Evolutionary conservation across 2,888 invertebrate genomes (phyloP), one percentile per base, ranked within the genome.

Genomic region (Theodoxus fluviatilis): DNA sequence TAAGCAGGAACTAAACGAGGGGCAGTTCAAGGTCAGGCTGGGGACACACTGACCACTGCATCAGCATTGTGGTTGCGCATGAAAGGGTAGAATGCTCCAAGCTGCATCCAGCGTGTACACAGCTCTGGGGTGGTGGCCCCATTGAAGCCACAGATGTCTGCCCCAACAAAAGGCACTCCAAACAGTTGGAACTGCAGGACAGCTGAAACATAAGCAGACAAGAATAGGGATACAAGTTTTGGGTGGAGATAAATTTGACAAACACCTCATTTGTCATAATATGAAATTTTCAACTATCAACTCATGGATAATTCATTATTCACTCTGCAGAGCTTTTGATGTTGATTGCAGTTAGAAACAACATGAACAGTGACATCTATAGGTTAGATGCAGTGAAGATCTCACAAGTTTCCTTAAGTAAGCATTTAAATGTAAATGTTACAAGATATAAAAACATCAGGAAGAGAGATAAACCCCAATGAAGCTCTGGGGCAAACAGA

Each of bases 131-230:
- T 85, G 3, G 85, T 83, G 67, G 78, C 75, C 0, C 78, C 80
- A 33, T 38, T 67, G 71, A 87, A 87, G 0, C 86, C 87, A 78
- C 87, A 87, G 25, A 86, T 81, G 73, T 87, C 87, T 22, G 85
- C 83, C 1, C 87, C 87, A 65, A 83, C 83, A 77, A 86, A 74
- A 15, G 85, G 80, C 9, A 86, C 79, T 22, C 86, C 86, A 75
- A 83, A 87, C 76, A 86, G 72, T 67, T 86, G 80, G 76, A 92
- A 93, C 82, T 91, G 91, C 57, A 94, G 85, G 72, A 94, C 85
- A 75, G 91, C 93, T 91, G 57, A 4, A 22, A 47, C 1, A 49
- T 33, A 66, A 3, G 49, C 15, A 6, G 7, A 12, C 15, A 15
- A 43, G 7, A 43, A 7, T 12, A 43, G 15, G 9, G 43, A 43